Evolutionary conservation across 2,888 invertebrate species (phyloP).

Genomic region (Drosophila kanekoi): DNA sequence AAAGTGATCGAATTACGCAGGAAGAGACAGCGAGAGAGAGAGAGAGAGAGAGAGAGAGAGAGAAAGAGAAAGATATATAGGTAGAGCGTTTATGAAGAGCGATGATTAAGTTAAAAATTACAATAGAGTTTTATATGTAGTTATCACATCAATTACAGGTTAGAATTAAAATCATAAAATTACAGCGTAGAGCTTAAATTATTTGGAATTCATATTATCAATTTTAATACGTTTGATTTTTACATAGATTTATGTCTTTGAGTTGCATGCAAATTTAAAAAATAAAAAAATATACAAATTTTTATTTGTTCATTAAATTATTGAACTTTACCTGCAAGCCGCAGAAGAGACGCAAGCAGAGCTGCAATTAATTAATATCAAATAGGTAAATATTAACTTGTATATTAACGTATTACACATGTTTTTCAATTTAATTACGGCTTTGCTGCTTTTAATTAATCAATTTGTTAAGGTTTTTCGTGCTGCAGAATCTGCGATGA

Average conservation of each 20-base stretch:
- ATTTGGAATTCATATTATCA: background rate
- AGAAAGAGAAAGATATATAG: slow-evolving; percentile 5
- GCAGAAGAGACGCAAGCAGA: background rate
- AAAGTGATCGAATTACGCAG: slow-evolving; percentile 15
- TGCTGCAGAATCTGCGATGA: slow-evolving; percentile 26
- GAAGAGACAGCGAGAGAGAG: slow-evolving; percentile 11
- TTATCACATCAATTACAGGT: slow-evolving; percentile 33
- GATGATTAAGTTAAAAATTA: slow-evolving; percentile 22
- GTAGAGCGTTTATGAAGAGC: slow-evolving; percentile 4
- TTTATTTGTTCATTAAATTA: background rate
- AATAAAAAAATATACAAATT: background rate
- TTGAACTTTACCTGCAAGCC: slow-evolving; percentile 16
- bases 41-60: slow-evolving; percentile 13
- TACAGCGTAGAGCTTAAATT: slow-evolving; percentile 6
- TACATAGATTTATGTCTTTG: slow-evolving; percentile 1
- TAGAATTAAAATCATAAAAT: slow-evolving; percentile 16
- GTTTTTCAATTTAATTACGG: slow-evolving; percentile 12
- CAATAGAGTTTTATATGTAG: slow-evolving; percentile 7
- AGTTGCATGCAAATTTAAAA: slow-evolving; percentile 38
- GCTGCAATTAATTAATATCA: slow-evolving; percentile 28
- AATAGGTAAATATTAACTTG: slow-evolving; percentile 2
- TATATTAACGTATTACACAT: background rate
- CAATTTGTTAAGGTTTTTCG: background rate
- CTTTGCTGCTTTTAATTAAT: slow-evolving; percentile 20
- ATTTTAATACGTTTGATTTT: slow-evolving; percentile 5